phyloP scores from a whole-genome alignment of 2,797 vertebrate genomes.

The Enteromius unitaeniatus region DNA sequence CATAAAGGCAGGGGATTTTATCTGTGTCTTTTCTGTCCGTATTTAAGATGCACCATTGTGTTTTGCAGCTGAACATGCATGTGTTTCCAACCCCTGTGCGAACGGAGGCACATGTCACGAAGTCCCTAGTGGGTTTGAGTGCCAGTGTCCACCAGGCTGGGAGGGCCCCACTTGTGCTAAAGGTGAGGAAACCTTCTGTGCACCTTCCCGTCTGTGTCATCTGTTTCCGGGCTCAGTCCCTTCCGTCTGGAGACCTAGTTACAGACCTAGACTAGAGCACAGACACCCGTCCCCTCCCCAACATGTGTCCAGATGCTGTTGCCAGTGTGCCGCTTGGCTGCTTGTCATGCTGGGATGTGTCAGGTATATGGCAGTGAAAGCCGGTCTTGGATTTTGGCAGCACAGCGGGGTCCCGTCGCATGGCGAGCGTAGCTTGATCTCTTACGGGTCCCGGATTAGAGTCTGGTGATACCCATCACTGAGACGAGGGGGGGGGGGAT shows the following conservation, averaged over 20 bases:
- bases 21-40: background rate
- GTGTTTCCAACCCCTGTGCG: constrained; percentile 89
- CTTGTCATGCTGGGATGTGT: constrained; percentile 30
- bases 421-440: constrained; percentile 20
- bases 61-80: constrained; percentile 88
- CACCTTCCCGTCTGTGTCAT: background rate
- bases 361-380: constrained; percentile 32
- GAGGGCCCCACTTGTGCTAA: constrained; percentile 90
- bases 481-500: constrained; percentile 40
- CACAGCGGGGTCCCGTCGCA: constrained; percentile 24
- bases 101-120: constrained; percentile 92
- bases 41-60: background rate
- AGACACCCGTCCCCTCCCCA: background rate
- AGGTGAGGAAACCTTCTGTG: constrained; percentile 74
- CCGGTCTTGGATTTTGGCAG: constrained; percentile 16
- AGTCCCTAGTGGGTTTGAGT: constrained; percentile 86
- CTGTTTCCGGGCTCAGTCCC: background rate
- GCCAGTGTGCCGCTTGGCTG: constrained; percentile 2
- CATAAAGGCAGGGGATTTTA: background rate
- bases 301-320: constrained; percentile 45
- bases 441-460: constrained; percentile 52
- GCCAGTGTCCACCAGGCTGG: constrained; percentile 90
- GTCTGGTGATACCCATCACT: constrained; percentile 50
- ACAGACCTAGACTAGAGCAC: constrained; percentile 10
- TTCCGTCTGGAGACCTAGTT: constrained; percentile 28